These are phyloP conservation scores for Phasia obesa DNA, from an alignment of 2,888 invertebrate species.

Conservation along the genomic window DNA sequence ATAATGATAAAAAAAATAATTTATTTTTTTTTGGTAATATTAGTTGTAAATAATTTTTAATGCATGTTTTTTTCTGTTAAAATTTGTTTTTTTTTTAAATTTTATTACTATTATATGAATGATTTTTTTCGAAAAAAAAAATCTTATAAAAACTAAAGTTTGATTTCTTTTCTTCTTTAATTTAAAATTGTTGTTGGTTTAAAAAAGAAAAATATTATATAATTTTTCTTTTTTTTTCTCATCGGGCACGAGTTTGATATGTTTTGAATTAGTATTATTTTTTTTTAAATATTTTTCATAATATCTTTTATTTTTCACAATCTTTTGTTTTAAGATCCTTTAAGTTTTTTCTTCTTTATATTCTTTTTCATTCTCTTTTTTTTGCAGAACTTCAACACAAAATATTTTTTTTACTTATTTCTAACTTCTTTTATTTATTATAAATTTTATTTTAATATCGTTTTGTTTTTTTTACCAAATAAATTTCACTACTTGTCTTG, in stretches of 20 bases:
- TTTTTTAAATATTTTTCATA: slow-evolving; percentile 61
- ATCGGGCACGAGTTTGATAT: slow-evolving; percentile 83
- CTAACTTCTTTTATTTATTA: slow-evolving; percentile 44
- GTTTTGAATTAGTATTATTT: slow-evolving; percentile 80
- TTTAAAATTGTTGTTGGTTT: slow-evolving; percentile 38
- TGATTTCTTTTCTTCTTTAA: slow-evolving; percentile 51
- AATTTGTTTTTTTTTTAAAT: slow-evolving; percentile 66
- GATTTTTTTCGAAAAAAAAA: slow-evolving; percentile 61
- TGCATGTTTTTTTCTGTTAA: slow-evolving; percentile 66
- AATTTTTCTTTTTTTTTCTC: slow-evolving; percentile 74
- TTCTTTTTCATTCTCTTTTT: slow-evolving; percentile 28
- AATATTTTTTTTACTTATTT: slow-evolving; percentile 43
- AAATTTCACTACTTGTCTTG: slow-evolving; percentile 51
- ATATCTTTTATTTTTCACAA: slow-evolving; percentile 56
- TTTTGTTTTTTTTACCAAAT: slow-evolving; percentile 40
- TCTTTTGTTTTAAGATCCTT: slow-evolving; percentile 64
- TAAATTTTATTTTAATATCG: slow-evolving; percentile 55
- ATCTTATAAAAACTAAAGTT: slow-evolving; percentile 70
- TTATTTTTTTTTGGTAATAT: neutral
- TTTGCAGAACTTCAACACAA: slow-evolving; percentile 43
- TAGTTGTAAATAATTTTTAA: slow-evolving; percentile 63
- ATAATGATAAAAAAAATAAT: neutral
- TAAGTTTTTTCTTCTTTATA: neutral
- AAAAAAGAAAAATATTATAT: slow-evolving; percentile 57
- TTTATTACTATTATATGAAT: slow-evolving; percentile 33